These are phyloP conservation scores for Brachionus manjavacas DNA, from an alignment of 1,140 invertebrate genomes.

Conservation along the genomic window DNA sequence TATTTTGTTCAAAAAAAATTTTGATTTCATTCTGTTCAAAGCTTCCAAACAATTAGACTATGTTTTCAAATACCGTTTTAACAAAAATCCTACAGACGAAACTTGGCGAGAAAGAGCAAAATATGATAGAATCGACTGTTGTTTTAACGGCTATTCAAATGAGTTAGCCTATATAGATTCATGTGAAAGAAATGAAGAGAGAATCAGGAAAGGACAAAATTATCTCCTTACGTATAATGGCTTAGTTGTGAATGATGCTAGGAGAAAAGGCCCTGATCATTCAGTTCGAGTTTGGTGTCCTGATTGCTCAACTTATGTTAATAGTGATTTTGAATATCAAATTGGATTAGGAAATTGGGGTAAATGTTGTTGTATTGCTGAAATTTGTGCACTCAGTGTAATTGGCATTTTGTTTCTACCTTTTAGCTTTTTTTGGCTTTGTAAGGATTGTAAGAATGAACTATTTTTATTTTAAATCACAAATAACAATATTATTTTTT, in stretches of 20 bases:
- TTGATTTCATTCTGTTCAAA: background rate
- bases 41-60: background rate
- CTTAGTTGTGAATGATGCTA: background rate
- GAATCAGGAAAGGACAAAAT: background rate
- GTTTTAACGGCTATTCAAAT: background rate
- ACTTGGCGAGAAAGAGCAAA: background rate
- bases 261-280: background rate
- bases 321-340: background rate
- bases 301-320: background rate
- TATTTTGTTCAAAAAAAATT: background rate
- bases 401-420: background rate
- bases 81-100: background rate
- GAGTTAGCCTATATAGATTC: background rate
- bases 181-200: background rate
- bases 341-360: background rate
- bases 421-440: background rate
- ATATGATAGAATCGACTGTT: background rate
- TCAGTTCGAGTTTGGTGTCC: background rate
- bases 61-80: background rate
- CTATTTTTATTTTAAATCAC: background rate
- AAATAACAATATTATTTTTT: background rate
- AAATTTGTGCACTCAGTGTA: background rate
- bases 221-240: background rate
- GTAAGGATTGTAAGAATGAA: background rate
- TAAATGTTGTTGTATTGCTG: background rate